Evolutionary conservation across 2,797 vertebrate species (phyloP).

Genomic region (Clarias platycephalus): DNA sequence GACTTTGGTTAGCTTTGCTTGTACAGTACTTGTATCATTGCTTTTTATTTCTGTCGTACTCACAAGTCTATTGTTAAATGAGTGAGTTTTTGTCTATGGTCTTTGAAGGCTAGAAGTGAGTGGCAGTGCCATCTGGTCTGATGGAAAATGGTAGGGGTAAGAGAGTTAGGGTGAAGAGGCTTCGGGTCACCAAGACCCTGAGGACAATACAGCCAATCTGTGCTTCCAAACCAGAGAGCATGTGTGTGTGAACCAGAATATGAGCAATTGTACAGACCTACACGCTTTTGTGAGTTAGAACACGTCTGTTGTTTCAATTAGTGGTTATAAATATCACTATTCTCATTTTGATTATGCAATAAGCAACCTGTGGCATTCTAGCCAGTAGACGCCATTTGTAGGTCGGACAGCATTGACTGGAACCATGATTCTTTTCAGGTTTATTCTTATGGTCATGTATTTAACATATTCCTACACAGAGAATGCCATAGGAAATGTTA

Average conservation of each 20-base stretch:
- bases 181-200: slow-evolving; percentile 66
- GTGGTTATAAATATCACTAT: not conserved
- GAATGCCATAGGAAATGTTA: too few relatives aligned
- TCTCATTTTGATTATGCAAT: not conserved
- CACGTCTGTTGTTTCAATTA: not conserved
- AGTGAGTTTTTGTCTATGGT: slow-evolving; percentile 47
- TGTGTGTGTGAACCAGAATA: not conserved
- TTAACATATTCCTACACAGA: not conserved
- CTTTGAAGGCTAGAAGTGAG: slow-evolving; percentile 70
- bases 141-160: slow-evolving; percentile 78
- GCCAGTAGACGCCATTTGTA: not conserved
- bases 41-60: not conserved
- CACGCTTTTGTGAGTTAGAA: not conserved
- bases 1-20: not conserved
- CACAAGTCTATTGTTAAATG: slow-evolving; percentile 18
- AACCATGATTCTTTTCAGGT: not conserved
- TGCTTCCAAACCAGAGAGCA: slow-evolving; percentile 63
- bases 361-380: not conserved
- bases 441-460: not conserved
- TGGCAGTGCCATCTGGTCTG: slow-evolving; percentile 81
- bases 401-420: not conserved
- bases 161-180: slow-evolving; percentile 71
- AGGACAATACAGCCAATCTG: slow-evolving; percentile 75
- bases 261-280: slow-evolving; percentile 13
- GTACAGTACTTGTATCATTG: not conserved